Conservation (phyloP, 2,888 invertebrate genomes). For the Blastobasis lacticolella region DNA sequence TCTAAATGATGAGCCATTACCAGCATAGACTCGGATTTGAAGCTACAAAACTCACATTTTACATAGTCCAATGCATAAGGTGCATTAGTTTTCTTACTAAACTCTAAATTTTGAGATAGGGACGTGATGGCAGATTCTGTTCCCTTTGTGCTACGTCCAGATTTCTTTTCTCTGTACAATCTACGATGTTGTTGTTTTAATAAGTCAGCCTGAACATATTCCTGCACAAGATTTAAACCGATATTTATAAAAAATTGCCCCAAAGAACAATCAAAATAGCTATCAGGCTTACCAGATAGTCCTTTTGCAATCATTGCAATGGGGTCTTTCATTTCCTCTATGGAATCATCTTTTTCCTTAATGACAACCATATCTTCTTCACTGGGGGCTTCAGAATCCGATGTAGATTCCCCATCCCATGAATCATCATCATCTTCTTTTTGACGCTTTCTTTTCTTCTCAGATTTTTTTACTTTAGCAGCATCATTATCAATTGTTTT, state of each 20-base stretch:
- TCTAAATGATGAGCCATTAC: conserved; percentile 93
- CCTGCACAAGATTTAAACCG: conserved; percentile 93
- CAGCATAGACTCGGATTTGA: conserved; percentile 90
- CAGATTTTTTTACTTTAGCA: conserved; percentile 38
- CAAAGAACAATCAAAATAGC: conserved; percentile 90
- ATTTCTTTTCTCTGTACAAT: conserved; percentile 80
- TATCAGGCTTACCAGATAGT: conserved; percentile 71
- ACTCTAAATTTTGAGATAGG: conserved; percentile 88
- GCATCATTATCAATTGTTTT: conserved; percentile 18
- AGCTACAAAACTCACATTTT: conserved; percentile 92
- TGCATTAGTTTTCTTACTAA: conserved; percentile 90
- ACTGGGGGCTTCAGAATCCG: conserved; percentile 63
- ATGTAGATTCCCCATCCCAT: conserved; percentile 74
- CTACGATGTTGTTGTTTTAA: conserved; percentile 91
- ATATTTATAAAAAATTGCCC: conserved; percentile 95
- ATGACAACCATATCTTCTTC: conserved; percentile 69
- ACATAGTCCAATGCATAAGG: conserved; percentile 86
- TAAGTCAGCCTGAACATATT: conserved; percentile 93
- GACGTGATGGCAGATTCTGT: conserved; percentile 89
- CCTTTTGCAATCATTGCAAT: conserved; percentile 53
- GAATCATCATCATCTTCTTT: conserved; percentile 74
- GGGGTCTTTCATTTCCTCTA: conserved; percentile 68
- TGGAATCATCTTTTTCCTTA: conserved; percentile 70
- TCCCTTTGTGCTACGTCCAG: conserved; percentile 78
- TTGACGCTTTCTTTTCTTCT: conserved; percentile 46